phyloP scores from a whole-genome alignment of 2,888 invertebrate species.

The Drosophila multiciliata region DNA sequence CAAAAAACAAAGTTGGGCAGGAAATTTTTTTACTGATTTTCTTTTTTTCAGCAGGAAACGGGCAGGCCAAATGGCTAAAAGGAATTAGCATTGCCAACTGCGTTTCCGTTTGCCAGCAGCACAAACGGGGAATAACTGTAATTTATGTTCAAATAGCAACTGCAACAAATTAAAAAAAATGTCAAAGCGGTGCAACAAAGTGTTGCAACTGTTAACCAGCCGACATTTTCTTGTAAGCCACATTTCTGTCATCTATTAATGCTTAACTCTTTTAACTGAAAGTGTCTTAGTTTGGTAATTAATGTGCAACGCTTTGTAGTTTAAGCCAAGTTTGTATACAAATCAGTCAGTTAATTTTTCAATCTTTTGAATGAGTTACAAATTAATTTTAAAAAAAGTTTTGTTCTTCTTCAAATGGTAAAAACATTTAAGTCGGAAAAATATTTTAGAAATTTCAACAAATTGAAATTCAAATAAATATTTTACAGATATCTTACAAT shows the following conservation, averaged over 20 bases:
- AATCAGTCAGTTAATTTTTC: neutral
- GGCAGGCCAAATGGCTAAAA: conserved; percentile 47
- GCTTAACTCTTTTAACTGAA: neutral
- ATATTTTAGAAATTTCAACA: neutral
- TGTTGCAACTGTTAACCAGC: conserved; percentile 45
- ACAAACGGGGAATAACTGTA: conserved; percentile 2
- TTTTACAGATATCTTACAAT: neutral
- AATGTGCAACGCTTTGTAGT: too few species aligned
- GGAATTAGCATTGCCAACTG: conserved; percentile 74
- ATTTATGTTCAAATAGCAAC: conserved; percentile 14
- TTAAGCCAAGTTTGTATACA: neutral
- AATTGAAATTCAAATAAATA: neutral
- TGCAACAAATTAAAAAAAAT: conserved; percentile 1
- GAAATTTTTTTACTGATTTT: conserved; percentile 12
- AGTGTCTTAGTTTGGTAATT: neutral
- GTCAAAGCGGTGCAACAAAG: conserved; percentile 12
- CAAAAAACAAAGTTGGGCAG: conserved; percentile 15
- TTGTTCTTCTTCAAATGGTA: too few species aligned
- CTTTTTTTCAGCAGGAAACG: conserved; percentile 51
- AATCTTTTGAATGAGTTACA: too few species aligned
- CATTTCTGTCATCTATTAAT: conserved; percentile 22
- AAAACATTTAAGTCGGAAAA: neutral
- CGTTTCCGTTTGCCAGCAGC: conserved; percentile 59
- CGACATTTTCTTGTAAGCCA: conserved; percentile 31
- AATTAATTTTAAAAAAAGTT: neutral